A percentile compares a stretch with the other conserved stretches of the same genome.
Conservation (phyloP, 2,888 invertebrate genomes). For the Allolobophora icterica region DNA sequence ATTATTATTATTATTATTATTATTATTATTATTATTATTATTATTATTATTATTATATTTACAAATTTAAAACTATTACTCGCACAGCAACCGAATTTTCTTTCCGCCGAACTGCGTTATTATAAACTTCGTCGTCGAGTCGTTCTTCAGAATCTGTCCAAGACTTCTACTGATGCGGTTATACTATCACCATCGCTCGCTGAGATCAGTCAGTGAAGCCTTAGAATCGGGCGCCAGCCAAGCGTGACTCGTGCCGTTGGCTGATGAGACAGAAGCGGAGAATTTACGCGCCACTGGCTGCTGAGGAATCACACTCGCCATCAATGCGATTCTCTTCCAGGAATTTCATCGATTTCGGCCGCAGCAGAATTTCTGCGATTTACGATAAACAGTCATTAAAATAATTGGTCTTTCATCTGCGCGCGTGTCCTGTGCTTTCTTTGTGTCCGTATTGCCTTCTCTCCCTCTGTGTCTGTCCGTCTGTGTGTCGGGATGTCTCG, state of each 20-base stretch:
- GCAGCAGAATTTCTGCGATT: not conserved
- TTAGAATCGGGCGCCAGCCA: not conserved
- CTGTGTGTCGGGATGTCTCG: no score
- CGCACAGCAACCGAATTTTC: not conserved
- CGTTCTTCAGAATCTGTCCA: not conserved
- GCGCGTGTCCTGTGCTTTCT: not conserved
- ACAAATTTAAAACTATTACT: no score
- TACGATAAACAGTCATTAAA: not conserved
- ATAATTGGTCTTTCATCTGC: not conserved
- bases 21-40: no score
- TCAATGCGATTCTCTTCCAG: not conserved
- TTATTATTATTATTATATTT: no score
- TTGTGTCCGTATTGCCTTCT: not conserved
- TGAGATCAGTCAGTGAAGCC: not conserved
- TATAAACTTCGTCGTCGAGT: not conserved
- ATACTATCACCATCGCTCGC: not conserved
- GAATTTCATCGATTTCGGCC: not conserved
- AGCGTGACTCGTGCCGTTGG: not conserved
- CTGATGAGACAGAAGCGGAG: not conserved
- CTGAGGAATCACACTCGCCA: not conserved
- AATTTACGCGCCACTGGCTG: not conserved
- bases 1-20: no score
- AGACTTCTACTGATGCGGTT: not conserved
- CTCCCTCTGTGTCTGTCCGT: no score
- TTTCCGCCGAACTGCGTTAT: no score